A percentile compares a stretch with the other conserved stretches of the same genome.
These are phyloP conservation scores for Cyphomyrus plagiostoma DNA, from an alignment of 2,113 vertebrate species.

Conservation along the genomic window DNA sequence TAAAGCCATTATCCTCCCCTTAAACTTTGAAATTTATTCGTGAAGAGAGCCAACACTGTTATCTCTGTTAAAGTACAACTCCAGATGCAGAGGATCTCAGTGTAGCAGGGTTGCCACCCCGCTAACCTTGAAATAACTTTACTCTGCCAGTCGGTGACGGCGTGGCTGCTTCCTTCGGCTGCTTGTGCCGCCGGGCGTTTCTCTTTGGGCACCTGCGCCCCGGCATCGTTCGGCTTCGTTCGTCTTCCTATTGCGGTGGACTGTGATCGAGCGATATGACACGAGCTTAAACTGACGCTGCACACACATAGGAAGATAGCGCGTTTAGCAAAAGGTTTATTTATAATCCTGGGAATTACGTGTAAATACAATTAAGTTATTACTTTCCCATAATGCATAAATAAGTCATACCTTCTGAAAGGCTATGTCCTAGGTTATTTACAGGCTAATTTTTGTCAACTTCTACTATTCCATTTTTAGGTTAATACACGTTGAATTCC, in stretches of 20 bases:
- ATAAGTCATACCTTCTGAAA: not conserved
- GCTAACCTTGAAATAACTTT: not conserved
- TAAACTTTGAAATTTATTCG: not conserved
- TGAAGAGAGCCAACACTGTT: not conserved
- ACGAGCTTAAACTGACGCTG: not conserved
- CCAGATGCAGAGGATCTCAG: not conserved
- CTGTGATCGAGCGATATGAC: not conserved
- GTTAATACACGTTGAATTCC: not conserved
- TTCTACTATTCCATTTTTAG: not conserved
- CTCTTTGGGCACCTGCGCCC: not conserved
- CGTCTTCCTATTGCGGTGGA: not conserved
- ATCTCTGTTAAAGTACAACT: not conserved
- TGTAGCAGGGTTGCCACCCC: not conserved
- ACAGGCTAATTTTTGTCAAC: not conserved
- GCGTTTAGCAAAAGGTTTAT: not conserved
- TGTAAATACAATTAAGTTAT: not conserved
- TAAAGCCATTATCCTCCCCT: slow-evolving; percentile 50
- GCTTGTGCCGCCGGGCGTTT: not conserved
- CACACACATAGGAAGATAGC: not conserved
- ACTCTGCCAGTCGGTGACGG: not conserved
- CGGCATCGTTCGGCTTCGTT: not conserved
- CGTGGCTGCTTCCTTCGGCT: not conserved
- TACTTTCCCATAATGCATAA: not conserved
- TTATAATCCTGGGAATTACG: not conserved
- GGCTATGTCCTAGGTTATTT: not conserved